phyloP scores from a whole-genome alignment of 2,113 vertebrate species.

The Oxyruncus cristatus region DNA sequence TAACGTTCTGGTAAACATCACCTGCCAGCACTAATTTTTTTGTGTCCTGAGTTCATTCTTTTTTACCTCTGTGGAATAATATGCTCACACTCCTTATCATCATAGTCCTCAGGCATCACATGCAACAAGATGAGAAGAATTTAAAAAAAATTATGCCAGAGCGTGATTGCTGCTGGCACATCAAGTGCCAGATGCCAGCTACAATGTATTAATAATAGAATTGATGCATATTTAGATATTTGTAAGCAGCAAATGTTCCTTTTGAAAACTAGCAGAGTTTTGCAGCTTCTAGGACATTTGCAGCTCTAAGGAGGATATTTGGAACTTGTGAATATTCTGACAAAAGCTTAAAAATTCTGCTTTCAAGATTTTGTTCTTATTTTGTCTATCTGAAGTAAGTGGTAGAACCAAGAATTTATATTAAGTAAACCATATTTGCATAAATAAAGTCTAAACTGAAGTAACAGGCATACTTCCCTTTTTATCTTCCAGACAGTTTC shows the following conservation, averaged over 20 bases:
- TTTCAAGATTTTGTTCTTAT: neutral
- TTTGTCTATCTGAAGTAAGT: neutral
- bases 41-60: neutral
- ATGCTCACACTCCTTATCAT: neutral
- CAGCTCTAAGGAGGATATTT: neutral
- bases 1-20: neutral
- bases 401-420: neutral
- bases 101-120: neutral
- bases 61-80: neutral
- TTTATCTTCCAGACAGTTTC: neutral
- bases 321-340: neutral
- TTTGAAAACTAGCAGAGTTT: constrained; percentile 46
- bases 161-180: neutral
- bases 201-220: constrained; percentile 44
- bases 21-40: neutral
- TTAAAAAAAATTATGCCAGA: neutral
- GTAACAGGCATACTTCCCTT: neutral
- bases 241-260: constrained; percentile 24
- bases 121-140: neutral
- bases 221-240: constrained; percentile 54
- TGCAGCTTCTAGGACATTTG: constrained; percentile 26
- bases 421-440: neutral
- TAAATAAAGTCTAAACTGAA: neutral
- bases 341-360: neutral
- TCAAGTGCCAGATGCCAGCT: constrained; percentile 32